A percentile compares a stretch with the other conserved stretches of the same genome.
Evolutionary conservation across 2,888 invertebrate species (phyloP).

Genomic region (Drosophila algonquin): DNA sequence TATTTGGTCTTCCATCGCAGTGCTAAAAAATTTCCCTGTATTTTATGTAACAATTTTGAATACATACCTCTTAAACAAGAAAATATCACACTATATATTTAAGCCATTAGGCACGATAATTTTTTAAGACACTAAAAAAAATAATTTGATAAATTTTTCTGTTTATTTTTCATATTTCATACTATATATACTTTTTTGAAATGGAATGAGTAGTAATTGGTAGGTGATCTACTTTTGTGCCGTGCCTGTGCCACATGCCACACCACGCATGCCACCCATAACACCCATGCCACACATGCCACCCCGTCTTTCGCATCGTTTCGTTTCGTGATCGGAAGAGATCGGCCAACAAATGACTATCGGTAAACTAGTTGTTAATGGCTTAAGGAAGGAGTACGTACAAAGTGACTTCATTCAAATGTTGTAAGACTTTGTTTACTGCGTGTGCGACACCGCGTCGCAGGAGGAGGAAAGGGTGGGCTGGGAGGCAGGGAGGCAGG

Average conservation of each 20-base stretch:
- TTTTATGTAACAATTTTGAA: too few relatives aligned
- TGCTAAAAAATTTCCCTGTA: too few relatives aligned
- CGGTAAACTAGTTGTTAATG: conserved; percentile 38
- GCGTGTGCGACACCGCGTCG: conserved; percentile 61
- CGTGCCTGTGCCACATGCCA: neutral
- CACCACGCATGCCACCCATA: neutral
- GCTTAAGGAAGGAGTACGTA: conserved; percentile 51
- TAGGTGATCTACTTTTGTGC: neutral
- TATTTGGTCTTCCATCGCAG: too few relatives aligned
- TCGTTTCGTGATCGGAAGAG: neutral
- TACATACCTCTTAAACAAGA: too few relatives aligned
- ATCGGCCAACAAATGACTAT: conserved; percentile 39
- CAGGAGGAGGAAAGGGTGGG: neutral
- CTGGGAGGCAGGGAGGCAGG: neutral
- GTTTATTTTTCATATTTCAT: too few relatives aligned
- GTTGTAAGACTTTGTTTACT: conserved; percentile 79
- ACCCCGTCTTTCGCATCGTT: neutral
- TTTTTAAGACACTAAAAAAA: too few relatives aligned
- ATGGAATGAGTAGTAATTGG: neutral
- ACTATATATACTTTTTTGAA: too few relatives aligned
- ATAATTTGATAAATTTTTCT: too few relatives aligned
- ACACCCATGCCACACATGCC: too few relatives aligned
- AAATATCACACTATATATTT: too few relatives aligned
- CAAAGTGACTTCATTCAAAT: conserved; percentile 79
- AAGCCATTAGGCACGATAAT: too few relatives aligned